Percentiles rank a stretch among this genome's conserved stretches.
phyloP scores from a whole-genome alignment of 2,888 invertebrate genomes.

The Leptinotarsa tumamoca region DNA sequence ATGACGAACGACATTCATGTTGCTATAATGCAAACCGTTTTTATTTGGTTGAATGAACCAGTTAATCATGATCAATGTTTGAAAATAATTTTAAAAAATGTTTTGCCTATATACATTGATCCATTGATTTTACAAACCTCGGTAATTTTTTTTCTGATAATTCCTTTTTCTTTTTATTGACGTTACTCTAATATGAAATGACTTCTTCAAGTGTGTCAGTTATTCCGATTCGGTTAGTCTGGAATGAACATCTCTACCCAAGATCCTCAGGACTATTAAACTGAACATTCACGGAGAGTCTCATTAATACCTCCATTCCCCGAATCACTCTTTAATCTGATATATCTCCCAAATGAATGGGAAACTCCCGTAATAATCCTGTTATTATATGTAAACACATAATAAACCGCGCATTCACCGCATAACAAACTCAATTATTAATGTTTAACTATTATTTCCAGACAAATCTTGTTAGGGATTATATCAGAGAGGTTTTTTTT shows the following conservation, averaged over 20 bases:
- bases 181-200: neutral
- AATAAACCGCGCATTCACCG: slow-evolving; percentile 13
- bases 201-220: neutral
- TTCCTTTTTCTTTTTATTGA: neutral
- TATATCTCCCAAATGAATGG: slow-evolving; percentile 11
- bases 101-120: too few species aligned
- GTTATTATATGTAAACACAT: slow-evolving; percentile 16
- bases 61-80: too few species aligned
- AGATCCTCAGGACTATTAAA: slow-evolving; percentile 6
- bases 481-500: neutral
- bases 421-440: slow-evolving; percentile 11
- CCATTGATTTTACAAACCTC: too few species aligned
- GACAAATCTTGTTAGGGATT: neutral
- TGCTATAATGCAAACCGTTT: too few species aligned
- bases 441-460: slow-evolving; percentile 9
- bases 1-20: too few species aligned
- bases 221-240: neutral
- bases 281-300: neutral
- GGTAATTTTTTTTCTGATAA: too few species aligned
- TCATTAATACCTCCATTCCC: slow-evolving; percentile 5
- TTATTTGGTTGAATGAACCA: too few species aligned
- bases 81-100: too few species aligned
- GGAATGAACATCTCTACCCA: slow-evolving; percentile 1
- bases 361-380: slow-evolving; percentile 4
- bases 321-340: slow-evolving; percentile 10